Conservation (phyloP, 2,888 invertebrate genomes). For the Hemithea aestivaria region DNA sequence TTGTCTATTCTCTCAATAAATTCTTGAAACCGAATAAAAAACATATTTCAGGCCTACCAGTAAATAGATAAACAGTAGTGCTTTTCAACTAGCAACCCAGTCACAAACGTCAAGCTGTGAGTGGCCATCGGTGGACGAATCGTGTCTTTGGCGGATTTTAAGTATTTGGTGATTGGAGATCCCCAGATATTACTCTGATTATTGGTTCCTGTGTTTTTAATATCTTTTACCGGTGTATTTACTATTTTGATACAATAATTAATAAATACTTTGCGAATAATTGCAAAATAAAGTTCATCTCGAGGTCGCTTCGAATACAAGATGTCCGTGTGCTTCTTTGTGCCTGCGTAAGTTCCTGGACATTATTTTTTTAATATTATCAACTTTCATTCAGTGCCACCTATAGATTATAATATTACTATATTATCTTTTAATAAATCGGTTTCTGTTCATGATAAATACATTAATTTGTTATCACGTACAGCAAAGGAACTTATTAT, state of each 20-base stretch:
- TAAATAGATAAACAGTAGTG: not conserved
- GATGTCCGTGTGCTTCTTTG: constrained; percentile 85
- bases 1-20: no score
- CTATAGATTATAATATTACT: no score
- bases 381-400: no score
- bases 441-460: no score
- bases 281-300: constrained; percentile 32
- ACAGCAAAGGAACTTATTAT: no score
- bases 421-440: no score
- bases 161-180: constrained; percentile 80
- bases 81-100: constrained; percentile 40
- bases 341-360: constrained; percentile 82
- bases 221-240: constrained; percentile 64
- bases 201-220: constrained; percentile 71
- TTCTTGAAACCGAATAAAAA: no score
- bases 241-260: constrained; percentile 43
- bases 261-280: constrained; percentile 38
- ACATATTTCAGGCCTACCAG: no score
- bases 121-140: constrained; percentile 79
- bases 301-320: constrained; percentile 55
- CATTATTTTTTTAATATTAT: not conserved
- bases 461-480: no score
- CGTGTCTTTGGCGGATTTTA: constrained; percentile 76
- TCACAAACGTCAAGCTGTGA: constrained; percentile 73
- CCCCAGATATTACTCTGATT: constrained; percentile 73